Conservation (phyloP, 2,113 vertebrate species). For the human region GRCh38 chr15:98319501-98320000, state of each 20-base stretch:
- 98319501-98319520: not conserved
- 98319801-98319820: not conserved
- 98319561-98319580: not conserved
- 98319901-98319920: not conserved
- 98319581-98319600: not conserved
- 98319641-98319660: not conserved
- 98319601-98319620: not conserved
- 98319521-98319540: not conserved
- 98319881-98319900: not conserved
- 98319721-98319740: not conserved
- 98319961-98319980: fast-evolving
- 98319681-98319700: not conserved
- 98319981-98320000: fast-evolving
- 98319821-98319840: not conserved
- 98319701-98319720: not conserved
- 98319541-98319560: not conserved
- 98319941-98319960: fast-evolving
- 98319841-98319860: not conserved
- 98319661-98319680: not conserved
- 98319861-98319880: not conserved
- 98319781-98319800: not conserved
- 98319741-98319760: not conserved
- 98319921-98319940: not conserved
- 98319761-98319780: not conserved
- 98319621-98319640: not conserved